Base-by-base conservation (phyloP, 2,113 vertebrate species). In the Pteropus alecto region DNA sequence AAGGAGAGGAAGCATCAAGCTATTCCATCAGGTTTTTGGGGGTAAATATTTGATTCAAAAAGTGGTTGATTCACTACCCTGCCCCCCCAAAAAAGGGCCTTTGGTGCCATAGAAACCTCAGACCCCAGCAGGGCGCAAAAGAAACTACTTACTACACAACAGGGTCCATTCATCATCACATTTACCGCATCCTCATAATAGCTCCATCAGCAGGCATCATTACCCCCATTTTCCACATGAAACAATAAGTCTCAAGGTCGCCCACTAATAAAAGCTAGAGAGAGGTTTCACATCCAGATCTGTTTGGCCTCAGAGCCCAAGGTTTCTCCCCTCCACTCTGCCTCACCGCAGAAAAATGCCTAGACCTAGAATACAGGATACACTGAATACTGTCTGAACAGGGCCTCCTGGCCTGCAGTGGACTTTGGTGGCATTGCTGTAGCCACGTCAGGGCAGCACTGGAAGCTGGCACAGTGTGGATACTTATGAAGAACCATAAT, bases 331-430 rank as follows among this genome's bases (percentile, higher is more conserved):
- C 48, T 7, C 18, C 41, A n/a, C 65, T 14, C 3, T 13, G 43
- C 30, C 63, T 68, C 43, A 22, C 19, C 38, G 7, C 16, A 19
- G 65, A 28, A 21, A 68, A 22, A 12, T 0, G 7, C 54, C 56
- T 1, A 10, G 79, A 4, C 19, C 10, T 8, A 8, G 11, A 65
- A 28, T 2, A 6, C 35, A 35, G 35, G 35, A 9, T 0, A 15
- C 28, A 38, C 21, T n/a, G 54, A 11, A 12, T 18, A 3, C 35
- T 0, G 0, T 7, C 13, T 0, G 28, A 0, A 19, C 5, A 14
- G 71, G 77, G 19, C 73, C 70, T 21, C 56, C 51, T 0, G 0
- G 41, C 51, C 65, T 0, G 43, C 41, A 0, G 26, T 18, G 21
- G 79, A 4, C 63, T 28, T 28, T 0, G 0, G 12, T 2, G 30